Percentiles rank a stretch among this genome's conserved stretches.
Evolutionary conservation across 2,888 invertebrate genomes (phyloP).

Genomic region (Halocaridina rubra): DNA sequence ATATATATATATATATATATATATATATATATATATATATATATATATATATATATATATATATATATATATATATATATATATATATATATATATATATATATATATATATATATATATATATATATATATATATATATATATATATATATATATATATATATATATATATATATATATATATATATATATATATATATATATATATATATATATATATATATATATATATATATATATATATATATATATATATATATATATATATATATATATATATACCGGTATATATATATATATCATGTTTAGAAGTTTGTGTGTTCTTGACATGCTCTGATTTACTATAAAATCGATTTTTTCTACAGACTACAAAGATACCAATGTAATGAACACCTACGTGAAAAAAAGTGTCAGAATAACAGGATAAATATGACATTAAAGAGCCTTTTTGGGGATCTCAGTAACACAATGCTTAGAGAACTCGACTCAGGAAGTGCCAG

Average conservation of each 20-base stretch:
- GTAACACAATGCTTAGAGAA: too few species aligned
- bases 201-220: background rate
- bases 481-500: too few species aligned
- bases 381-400: too few species aligned
- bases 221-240: background rate
- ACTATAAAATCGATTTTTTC: too few species aligned
- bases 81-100: constrained; percentile 8
- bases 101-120: constrained; percentile 8
- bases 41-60: constrained; percentile 1
- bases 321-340: too few species aligned
- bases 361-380: too few species aligned
- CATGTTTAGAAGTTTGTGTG: too few species aligned
- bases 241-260: constrained; percentile 11
- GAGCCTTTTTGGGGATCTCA: too few species aligned
- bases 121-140: constrained; percentile 8
- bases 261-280: background rate
- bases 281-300: background rate
- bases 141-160: constrained; percentile 8
- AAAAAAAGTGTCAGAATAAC: too few species aligned
- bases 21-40: constrained; percentile 8
- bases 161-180: background rate
- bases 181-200: background rate
- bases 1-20: constrained; percentile 8
- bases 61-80: constrained; percentile 3
- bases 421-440: too few species aligned